Percentiles rank a stretch among this genome's conserved stretches.
Conservation (phyloP, 2,888 invertebrate species). For the Agonopterix heracliana region DNA sequence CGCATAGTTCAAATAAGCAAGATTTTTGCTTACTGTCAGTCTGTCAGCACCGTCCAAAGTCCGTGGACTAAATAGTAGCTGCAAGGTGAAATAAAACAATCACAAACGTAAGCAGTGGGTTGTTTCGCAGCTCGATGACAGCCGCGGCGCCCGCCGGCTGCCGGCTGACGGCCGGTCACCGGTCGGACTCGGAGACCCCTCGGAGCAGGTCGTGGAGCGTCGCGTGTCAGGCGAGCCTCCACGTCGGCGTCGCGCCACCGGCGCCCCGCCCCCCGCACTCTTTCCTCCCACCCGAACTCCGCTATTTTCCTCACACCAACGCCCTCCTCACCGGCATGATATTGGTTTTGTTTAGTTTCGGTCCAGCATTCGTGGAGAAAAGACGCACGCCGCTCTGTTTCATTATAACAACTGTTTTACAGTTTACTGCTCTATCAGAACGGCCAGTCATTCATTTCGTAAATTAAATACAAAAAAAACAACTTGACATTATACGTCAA, state of each 20-base stretch:
- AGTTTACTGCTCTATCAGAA: not conserved
- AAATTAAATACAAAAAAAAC: slow-evolving; percentile 5
- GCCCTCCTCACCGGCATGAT: slow-evolving; percentile 15
- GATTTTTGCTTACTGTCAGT: too few species aligned
- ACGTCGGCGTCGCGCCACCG: slow-evolving; percentile 72
- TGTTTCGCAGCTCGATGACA: too few species aligned
- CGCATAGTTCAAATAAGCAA: too few species aligned
- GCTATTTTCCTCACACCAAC: slow-evolving; percentile 41
- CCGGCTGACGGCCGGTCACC: too few species aligned
- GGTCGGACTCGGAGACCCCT: slow-evolving; percentile 19
- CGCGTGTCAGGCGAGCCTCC: slow-evolving; percentile 70
- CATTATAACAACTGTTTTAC: not conserved
- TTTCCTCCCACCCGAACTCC: slow-evolving; percentile 25
- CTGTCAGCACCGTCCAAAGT: too few species aligned
- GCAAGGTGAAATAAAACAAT: too few species aligned
- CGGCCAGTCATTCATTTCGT: not conserved
- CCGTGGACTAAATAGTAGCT: too few species aligned
- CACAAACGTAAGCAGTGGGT: too few species aligned
- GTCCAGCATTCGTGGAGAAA: slow-evolving; percentile 26
- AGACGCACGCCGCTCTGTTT: slow-evolving; percentile 18
- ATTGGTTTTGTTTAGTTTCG: slow-evolving; percentile 36
- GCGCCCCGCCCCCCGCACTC: slow-evolving; percentile 27
- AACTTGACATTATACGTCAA: slow-evolving; percentile 6
- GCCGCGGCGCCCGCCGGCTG: too few species aligned
- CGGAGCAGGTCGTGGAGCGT: slow-evolving; percentile 52